A percentile compares a stretch with the other conserved stretches of the same genome.
These are phyloP conservation scores for Sigmodon hispidus DNA, from an alignment of 2,113 vertebrate species.

Conservation along the genomic window DNA sequence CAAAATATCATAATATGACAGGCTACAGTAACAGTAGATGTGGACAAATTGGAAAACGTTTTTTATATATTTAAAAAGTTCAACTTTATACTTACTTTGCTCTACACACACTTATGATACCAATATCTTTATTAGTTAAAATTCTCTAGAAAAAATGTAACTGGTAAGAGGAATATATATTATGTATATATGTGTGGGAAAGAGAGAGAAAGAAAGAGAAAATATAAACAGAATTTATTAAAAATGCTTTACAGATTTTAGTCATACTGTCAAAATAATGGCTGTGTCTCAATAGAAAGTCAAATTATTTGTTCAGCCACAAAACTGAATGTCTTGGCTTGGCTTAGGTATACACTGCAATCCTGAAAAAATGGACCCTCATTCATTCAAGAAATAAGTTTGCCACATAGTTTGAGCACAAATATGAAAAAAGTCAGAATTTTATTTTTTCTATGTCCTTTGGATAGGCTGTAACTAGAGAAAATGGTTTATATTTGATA, in stretches of 20 bases:
- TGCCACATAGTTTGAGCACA: not conserved
- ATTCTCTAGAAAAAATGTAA: not conserved
- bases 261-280: not conserved
- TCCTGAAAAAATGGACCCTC: not conserved
- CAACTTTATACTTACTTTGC: not conserved
- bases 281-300: not conserved
- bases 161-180: not conserved
- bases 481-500: not conserved
- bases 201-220: too few relatives aligned
- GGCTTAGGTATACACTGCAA: not conserved
- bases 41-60: not conserved
- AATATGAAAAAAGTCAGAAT: not conserved
- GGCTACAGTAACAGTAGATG: not conserved
- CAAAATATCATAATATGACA: not conserved
- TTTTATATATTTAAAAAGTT: not conserved
- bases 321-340: not conserved
- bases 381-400: not conserved
- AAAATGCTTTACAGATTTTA: not conserved
- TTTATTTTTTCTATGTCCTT: not conserved
- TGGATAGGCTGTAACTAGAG: not conserved
- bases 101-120: not conserved
- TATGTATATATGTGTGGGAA: not conserved
- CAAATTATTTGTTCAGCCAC: not conserved
- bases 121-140: not conserved
- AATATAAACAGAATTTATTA: not conserved